Base-by-base conservation (phyloP, 2,797 vertebrate species). In the Crocidura indochinensis region DNA sequence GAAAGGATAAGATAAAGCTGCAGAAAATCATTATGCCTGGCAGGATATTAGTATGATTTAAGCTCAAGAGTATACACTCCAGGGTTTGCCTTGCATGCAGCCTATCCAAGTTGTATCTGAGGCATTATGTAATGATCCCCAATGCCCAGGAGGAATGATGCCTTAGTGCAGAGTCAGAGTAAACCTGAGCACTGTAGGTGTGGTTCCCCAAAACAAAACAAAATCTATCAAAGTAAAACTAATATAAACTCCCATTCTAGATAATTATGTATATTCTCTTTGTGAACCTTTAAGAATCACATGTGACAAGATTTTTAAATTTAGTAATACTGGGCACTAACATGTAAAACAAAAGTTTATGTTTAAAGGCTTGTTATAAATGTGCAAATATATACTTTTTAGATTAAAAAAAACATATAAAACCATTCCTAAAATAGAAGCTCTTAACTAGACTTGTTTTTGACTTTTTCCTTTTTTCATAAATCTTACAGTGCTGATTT, bases 321-420 rank as follows among this genome's bases (percentile, higher is more conserved):
- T 76, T 65, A 64, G 10, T 51, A 29, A 31, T 71, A 24, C 24
- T 27, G 44, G 31, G 1, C 53, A 65, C 15, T 12, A 88, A 26
- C 26, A 60, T 84, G 86, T 90, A 73, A 88, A 74, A 49, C 1
- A 82, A 0, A 83, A 26, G 5, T 53, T 27, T 38, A 53, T 56
- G 24, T 4, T 27, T 17, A 31, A 17, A 49, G 5, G n/a, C 22
- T 22, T 11, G n/a, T 69, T 29, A 69, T 27, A 14, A 53, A 77
- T 44, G 72, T 91, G 31, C 0, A 86, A 80, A 82, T 77, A 73
- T 77, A 82, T 77, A 73, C 6, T 27, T 6, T 26, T 49, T 67
- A 19, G 74, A 56, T 89, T 88, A 49, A 93, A 77, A 93, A 77
- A 5, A 46, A 82, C 4, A 3, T 69, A 74, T 60, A 84, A 60